Percentiles rank a stretch among this genome's conserved stretches.
phyloP scores from a whole-genome alignment of 2,113 vertebrate species.

The Cinclus cinclus region DNA sequence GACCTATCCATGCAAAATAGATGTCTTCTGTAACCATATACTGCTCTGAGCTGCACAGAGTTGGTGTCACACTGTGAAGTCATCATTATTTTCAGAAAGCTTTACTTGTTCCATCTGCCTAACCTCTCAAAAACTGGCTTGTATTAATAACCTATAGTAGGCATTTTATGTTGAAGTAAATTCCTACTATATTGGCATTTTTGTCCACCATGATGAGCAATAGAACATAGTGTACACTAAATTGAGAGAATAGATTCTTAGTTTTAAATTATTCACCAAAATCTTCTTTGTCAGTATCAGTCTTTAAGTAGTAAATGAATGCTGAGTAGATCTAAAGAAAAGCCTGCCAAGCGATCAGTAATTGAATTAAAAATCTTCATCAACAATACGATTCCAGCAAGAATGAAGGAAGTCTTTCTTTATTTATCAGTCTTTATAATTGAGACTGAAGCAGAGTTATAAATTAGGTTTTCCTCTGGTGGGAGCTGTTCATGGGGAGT shows the following conservation, averaged over 20 bases:
- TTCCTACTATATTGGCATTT: neutral
- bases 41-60: neutral
- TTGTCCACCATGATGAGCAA: neutral
- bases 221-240: neutral
- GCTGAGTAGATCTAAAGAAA: neutral
- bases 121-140: conserved; percentile 5
- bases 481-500: neutral
- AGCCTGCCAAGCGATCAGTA: neutral
- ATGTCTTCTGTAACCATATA: conserved; percentile 28
- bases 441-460: neutral
- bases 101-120: neutral
- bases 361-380: neutral
- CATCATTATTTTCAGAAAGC: conserved; percentile 54
- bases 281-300: neutral
- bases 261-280: neutral
- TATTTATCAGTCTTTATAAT: neutral
- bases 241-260: neutral
- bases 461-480: neutral
- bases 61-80: conserved; percentile 23
- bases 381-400: neutral
- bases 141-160: neutral
- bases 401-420: neutral
- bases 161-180: neutral
- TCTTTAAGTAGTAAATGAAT: conserved; percentile 6
- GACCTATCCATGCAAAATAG: conserved; percentile 3